phyloP scores from a whole-genome alignment of 2,113 vertebrate species.

The Falco punctatus region DNA sequence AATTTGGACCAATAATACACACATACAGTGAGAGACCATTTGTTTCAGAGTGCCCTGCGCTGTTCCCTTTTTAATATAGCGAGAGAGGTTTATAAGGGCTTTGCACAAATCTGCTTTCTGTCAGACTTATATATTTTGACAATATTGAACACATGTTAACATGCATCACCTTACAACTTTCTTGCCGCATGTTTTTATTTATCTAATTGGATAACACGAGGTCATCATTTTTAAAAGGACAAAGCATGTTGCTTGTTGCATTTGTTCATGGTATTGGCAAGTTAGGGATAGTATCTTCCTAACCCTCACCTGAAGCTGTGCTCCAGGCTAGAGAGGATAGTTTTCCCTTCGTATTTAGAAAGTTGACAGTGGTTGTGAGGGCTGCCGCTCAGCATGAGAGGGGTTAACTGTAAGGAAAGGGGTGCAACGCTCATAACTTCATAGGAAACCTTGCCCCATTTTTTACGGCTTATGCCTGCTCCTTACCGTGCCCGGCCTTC shows the following conservation, averaged over 20 bases:
- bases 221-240: background rate
- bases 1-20: slow-evolving; percentile 65
- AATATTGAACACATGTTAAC: slow-evolving; percentile 41
- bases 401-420: background rate
- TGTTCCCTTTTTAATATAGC: slow-evolving; percentile 47
- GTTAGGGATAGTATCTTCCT: background rate
- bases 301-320: background rate
- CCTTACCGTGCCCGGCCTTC: background rate
- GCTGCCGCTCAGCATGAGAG: background rate
- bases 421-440: background rate
- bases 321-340: background rate
- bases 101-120: slow-evolving; percentile 59
- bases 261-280: accelerated
- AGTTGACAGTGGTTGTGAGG: background rate
- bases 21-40: slow-evolving; percentile 45
- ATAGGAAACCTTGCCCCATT: background rate
- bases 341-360: background rate
- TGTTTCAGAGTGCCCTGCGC: slow-evolving; percentile 31
- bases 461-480: background rate
- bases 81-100: slow-evolving; percentile 31
- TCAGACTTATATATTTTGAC: slow-evolving; percentile 35
- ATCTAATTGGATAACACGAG: background rate
- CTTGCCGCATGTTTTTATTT: background rate
- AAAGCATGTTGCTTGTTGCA: background rate
- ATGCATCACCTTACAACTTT: background rate